Evolutionary conservation across 1,140 invertebrate species (phyloP).

Genomic region (Scylla paramamosain): DNA sequence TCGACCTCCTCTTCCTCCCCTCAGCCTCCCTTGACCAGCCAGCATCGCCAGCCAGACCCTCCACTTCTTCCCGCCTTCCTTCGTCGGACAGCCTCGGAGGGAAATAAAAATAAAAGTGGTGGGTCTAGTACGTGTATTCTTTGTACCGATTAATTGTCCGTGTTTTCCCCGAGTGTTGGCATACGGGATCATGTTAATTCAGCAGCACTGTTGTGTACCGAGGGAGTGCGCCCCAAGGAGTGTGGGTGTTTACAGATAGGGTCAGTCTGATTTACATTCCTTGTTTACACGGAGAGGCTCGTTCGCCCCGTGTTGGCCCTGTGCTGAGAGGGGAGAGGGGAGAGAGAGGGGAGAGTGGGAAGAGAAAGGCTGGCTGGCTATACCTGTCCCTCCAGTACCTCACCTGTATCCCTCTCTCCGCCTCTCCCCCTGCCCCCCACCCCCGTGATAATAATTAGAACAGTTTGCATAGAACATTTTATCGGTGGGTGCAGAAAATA

Average conservation of each 20-base stretch:
- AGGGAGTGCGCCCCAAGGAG: neutral
- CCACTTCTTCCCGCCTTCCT: neutral
- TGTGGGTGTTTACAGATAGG: conserved; percentile 54
- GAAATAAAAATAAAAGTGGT: conserved; percentile 7
- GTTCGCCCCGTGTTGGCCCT: neutral
- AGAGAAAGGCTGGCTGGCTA: neutral
- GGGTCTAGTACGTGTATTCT: neutral
- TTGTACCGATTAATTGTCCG: neutral
- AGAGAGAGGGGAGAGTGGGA: neutral
- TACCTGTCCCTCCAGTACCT: neutral
- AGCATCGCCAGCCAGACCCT: too few species aligned
- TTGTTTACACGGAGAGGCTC: conserved; percentile 51
- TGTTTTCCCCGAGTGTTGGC: conserved; percentile 12
- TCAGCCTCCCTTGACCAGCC: too few species aligned
- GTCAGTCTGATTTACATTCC: conserved; percentile 63
- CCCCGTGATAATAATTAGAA: conserved; percentile 63
- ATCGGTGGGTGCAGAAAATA: conserved; percentile 48
- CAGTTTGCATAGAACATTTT: conserved; percentile 53
- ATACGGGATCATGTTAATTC: neutral
- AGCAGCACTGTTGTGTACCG: neutral
- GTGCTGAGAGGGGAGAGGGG: neutral
- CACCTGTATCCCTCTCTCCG: neutral
- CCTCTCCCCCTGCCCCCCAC: neutral
- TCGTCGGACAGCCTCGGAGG: neutral
- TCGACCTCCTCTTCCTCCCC: too few species aligned